Percentiles rank a stretch among this genome's conserved stretches.
Evolutionary conservation across 1,140 invertebrate species (phyloP).

Genomic region (Dreissena rostriformis): DNA sequence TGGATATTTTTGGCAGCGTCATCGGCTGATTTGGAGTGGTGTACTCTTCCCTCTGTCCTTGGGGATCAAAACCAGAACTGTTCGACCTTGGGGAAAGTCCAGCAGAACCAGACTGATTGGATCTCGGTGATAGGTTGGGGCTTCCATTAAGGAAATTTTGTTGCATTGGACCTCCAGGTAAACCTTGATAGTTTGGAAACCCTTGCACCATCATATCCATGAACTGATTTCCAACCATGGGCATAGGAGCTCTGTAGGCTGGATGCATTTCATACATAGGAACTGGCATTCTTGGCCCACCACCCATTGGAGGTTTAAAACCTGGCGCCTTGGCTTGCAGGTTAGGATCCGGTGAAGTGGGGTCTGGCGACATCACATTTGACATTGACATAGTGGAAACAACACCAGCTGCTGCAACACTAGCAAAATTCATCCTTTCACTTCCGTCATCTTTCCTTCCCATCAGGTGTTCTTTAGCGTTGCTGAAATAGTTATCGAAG

Average conservation of each 20-base stretch:
- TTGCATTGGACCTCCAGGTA: slow-evolving; percentile 76
- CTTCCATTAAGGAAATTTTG: slow-evolving; percentile 61
- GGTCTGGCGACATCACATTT: slow-evolving; percentile 66
- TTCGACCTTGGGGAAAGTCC: slow-evolving; percentile 58
- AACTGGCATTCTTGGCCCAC: slow-evolving; percentile 65
- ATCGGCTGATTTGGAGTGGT: slow-evolving; percentile 80
- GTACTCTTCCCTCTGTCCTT: slow-evolving; percentile 76
- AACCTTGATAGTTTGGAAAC: slow-evolving; percentile 84
- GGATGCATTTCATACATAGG: slow-evolving; percentile 31
- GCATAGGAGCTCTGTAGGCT: slow-evolving; percentile 45
- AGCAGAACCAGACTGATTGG: slow-evolving; percentile 56
- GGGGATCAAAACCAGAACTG: slow-evolving; percentile 45
- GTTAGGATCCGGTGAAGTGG: slow-evolving; percentile 82
- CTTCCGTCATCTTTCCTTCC: slow-evolving; percentile 87
- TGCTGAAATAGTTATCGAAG: slow-evolving; percentile 88
- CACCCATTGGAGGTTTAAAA: slow-evolving; percentile 65
- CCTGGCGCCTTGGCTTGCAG: slow-evolving; percentile 80
- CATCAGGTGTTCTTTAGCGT: slow-evolving; percentile 86
- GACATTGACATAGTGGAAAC: slow-evolving; percentile 77
- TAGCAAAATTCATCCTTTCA: slow-evolving; percentile 88
- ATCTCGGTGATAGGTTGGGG: slow-evolving; percentile 60
- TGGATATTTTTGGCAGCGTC: slow-evolving; percentile 83
- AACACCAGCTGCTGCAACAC: slow-evolving; percentile 86
- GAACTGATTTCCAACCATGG: slow-evolving; percentile 50
- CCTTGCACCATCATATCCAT: slow-evolving; percentile 19